phyloP scores from a whole-genome alignment of 2,888 invertebrate species.

The Prenolepis imparis region DNA sequence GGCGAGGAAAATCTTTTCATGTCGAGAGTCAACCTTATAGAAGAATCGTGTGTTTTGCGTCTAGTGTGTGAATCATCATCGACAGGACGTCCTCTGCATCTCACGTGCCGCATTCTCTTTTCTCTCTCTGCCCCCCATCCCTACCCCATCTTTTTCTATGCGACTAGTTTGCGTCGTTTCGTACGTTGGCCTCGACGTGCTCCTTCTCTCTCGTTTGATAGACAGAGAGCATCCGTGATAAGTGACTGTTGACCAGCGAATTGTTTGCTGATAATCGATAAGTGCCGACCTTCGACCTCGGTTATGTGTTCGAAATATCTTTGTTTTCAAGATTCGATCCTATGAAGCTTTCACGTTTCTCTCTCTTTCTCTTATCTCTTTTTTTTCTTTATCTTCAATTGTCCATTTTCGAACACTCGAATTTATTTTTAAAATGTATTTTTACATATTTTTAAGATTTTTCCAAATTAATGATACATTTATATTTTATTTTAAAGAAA shows the following conservation, averaged over 20 bases:
- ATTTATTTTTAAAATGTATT: background rate
- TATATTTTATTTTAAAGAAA: background rate
- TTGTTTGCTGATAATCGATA: constrained; percentile 53
- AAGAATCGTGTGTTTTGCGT: constrained; percentile 24
- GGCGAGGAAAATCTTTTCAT: background rate
- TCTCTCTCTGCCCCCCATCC: constrained; percentile 15
- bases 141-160: background rate
- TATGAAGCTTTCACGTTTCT: background rate
- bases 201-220: constrained; percentile 21
- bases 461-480: background rate
- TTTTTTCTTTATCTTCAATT: background rate
- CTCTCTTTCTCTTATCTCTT: too few relatives aligned
- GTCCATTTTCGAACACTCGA: background rate
- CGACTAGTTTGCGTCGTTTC: background rate
- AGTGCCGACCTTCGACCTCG: constrained; percentile 22
- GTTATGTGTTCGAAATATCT: background rate
- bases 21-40: constrained; percentile 12
- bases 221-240: constrained; percentile 46
- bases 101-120: constrained; percentile 46
- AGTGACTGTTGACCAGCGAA: constrained; percentile 57
- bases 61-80: constrained; percentile 34
- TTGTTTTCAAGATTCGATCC: background rate
- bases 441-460: constrained; percentile 1
- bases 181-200: constrained; percentile 44
- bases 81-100: constrained; percentile 58